Evolutionary conservation across 2,797 vertebrate species (phyloP).

Genomic region (Diglossa cyanea): DNA sequence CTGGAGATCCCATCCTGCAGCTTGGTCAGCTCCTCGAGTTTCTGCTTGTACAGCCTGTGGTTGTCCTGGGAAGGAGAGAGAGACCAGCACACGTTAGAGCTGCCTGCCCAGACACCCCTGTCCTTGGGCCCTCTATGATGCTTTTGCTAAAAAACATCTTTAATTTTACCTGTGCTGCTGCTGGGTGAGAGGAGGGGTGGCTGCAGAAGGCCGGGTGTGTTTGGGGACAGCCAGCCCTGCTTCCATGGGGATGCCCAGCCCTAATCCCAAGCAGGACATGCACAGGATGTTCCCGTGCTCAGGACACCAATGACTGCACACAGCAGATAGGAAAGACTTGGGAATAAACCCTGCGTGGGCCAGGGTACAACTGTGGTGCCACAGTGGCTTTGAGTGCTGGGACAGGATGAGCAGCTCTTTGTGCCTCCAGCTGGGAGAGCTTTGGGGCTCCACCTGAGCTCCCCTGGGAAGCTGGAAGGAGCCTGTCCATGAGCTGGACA

Average conservation of each 20-base stretch:
- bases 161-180: not conserved
- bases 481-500: not conserved
- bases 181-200: not conserved
- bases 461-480: not conserved
- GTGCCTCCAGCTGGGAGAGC: not conserved
- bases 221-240: not conserved
- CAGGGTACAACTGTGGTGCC: not conserved
- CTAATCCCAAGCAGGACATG: not conserved
- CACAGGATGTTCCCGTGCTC: rapidly evolving
- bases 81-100: rapidly evolving
- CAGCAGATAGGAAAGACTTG: not conserved
- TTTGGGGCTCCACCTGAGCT: not conserved
- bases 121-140: not conserved
- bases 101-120: not conserved
- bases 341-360: not conserved
- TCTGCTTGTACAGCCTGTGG: slow-evolving; percentile 87
- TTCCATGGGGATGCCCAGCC: not conserved
- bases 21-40: slow-evolving; percentile 89
- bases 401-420: rapidly evolving
- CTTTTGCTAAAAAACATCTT: not conserved
- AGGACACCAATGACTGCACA: not conserved
- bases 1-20: slow-evolving; percentile 84
- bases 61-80: slow-evolving; percentile 79
- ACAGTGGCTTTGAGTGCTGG: not conserved
- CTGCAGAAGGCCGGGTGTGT: not conserved